Percentiles rank a stretch among this genome's conserved stretches.
These are phyloP conservation scores for Melanchra persicariae DNA, from an alignment of 2,888 invertebrate genomes.

Conservation along the genomic window DNA sequence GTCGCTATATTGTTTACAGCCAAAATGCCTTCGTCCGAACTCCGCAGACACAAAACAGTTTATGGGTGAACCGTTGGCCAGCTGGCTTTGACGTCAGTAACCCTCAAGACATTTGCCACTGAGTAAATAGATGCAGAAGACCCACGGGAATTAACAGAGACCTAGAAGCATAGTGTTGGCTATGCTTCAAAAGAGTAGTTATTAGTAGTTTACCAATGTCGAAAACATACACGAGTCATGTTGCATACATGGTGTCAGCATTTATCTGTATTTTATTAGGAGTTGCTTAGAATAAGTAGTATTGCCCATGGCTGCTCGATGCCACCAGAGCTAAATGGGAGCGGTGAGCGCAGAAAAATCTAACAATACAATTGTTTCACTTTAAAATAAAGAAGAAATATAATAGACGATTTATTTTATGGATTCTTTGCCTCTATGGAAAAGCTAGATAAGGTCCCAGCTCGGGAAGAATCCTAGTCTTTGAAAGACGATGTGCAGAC, in stretches of 20 bases:
- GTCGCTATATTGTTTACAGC: constrained; percentile 20
- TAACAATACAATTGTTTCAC: neutral
- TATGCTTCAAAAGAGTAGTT: neutral
- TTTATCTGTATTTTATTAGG: neutral
- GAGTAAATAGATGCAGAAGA: constrained; percentile 31
- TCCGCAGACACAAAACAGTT: constrained; percentile 46
- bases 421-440: too few relatives aligned
- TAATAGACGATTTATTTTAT: neutral
- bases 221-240: neutral
- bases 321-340: too few relatives aligned
- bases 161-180: neutral
- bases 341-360: too few relatives aligned
- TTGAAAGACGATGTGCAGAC: too few relatives aligned
- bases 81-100: constrained; percentile 56
- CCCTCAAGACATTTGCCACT: constrained; percentile 19
- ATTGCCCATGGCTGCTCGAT: too few relatives aligned
- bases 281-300: neutral
- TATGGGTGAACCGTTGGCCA: constrained; percentile 39
- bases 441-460: too few relatives aligned
- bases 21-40: constrained; percentile 23
- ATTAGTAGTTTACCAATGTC: too few relatives aligned
- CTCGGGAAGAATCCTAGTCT: too few relatives aligned
- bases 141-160: neutral
- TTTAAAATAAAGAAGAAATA: too few relatives aligned
- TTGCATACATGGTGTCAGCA: neutral